Evolutionary conservation across 2,113 vertebrate species (phyloP), one percentile per base, ranked within the genome.

Genomic region (Dendropsophus ebraccatus): DNA sequence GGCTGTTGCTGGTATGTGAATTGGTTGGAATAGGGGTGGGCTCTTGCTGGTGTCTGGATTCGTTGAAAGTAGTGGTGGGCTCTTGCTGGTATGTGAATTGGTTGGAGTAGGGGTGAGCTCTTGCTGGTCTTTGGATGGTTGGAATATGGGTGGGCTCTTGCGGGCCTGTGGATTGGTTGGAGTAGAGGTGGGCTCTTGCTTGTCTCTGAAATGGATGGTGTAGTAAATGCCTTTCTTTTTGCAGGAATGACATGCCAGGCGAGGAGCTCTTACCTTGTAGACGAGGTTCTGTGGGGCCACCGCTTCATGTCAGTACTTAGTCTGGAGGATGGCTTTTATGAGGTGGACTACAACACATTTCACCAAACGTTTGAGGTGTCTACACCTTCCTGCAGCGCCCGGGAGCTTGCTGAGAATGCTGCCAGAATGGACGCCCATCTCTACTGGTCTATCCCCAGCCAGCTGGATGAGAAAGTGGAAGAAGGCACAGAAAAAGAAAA

Each of bases 171-270:
- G n/a, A n/a, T n/a, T n/a, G n/a, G n/a, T n/a, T n/a, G n/a, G n/a
- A n/a, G n/a, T n/a, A n/a, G n/a, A n/a, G n/a, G n/a, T n/a, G n/a
- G n/a, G n/a, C n/a, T n/a, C n/a, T n/a, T n/a, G n/a, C n/a, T n/a
- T n/a, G 23, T n/a, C 8, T 60, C 6, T 60, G 56, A 23, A 0
- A 8, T 28, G 58, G 19, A 23, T 21, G 19, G 12, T 21, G 1
- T 2, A 13, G 5, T n/a, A 21, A 41, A 75, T 41, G 35, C 25
- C 28, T 60, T 12, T 56, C 50, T 58, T 14, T 14, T 72, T 73
- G 9, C 91, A 99, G 97, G 97, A 78, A 98, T 99, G 97, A 98
- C 96, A 0, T 99, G 97, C 88, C 97, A 99, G 89, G 97, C 96
- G 0, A 93, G 97, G 86, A 99, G 97, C 90, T 98, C 97, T 8